phyloP scores from a whole-genome alignment of 2,113 vertebrate genomes.

The Cichladusa arquata region DNA sequence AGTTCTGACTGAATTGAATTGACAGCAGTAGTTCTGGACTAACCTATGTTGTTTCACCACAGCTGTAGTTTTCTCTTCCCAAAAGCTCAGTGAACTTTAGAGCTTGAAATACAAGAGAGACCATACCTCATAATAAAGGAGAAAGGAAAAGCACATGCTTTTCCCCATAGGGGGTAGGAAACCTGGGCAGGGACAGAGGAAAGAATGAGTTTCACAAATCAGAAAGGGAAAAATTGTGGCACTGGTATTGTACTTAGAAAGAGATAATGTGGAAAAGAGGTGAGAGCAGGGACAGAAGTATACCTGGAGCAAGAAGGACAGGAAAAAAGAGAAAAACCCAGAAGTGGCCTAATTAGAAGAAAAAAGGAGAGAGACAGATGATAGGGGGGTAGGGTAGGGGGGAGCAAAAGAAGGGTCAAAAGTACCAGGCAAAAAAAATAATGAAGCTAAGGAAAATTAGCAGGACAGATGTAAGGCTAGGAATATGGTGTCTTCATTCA shows the following conservation, averaged over 20 bases:
- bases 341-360: constrained; percentile 73
- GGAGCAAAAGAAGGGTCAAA: constrained; percentile 47
- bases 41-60: constrained; percentile 70
- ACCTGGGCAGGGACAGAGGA: constrained; percentile 75
- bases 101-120: constrained; percentile 74
- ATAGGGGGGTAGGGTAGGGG: neutral
- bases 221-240: constrained; percentile 56
- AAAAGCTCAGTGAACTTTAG: constrained; percentile 72
- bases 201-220: constrained; percentile 77
- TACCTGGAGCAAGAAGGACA: constrained; percentile 70
- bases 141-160: constrained; percentile 75
- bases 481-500: constrained; percentile 40
- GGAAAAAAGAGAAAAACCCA: constrained; percentile 56
- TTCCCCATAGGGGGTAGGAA: constrained; percentile 71
- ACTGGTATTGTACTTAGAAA: constrained; percentile 74
- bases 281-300: constrained; percentile 62
- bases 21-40: constrained; percentile 53
- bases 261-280: constrained; percentile 67
- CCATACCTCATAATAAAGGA: constrained; percentile 70
- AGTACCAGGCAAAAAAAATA: constrained; percentile 10
- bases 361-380: constrained; percentile 33
- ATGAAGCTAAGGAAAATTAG: constrained; percentile 56
- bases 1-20: constrained; percentile 31
- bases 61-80: constrained; percentile 68
- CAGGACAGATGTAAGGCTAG: constrained; percentile 21